Evolutionary conservation across 2,888 invertebrate species (phyloP).

Genomic region (Lasioglossum marginatum): DNA sequence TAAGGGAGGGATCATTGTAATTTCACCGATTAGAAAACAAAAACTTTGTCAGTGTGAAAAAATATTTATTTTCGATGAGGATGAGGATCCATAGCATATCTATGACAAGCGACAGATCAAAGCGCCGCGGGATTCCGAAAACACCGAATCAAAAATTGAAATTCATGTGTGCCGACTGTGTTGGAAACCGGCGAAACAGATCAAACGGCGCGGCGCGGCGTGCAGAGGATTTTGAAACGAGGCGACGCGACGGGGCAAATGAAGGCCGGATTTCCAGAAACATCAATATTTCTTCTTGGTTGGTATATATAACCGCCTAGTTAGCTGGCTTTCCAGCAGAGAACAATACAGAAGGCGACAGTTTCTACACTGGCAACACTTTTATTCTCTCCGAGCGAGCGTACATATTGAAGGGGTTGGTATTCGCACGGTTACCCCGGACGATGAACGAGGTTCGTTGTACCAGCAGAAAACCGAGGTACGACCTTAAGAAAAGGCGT

Average conservation of each 20-base stretch:
- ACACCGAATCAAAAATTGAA: neutral
- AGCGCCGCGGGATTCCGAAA: neutral
- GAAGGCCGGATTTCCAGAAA: conserved; percentile 35
- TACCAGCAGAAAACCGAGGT: conserved; percentile 45
- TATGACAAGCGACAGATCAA: neutral
- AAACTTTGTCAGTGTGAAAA: too few relatives aligned
- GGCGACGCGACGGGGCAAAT: neutral
- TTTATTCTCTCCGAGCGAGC: conserved; percentile 46
- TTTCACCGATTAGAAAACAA: neutral
- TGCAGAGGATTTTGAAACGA: neutral
- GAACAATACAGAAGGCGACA: conserved; percentile 56
- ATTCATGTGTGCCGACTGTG: neutral
- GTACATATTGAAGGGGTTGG: conserved; percentile 33
- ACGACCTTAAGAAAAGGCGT: conserved; percentile 33
- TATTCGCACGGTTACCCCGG: conserved; percentile 35
- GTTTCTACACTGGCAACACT: conserved; percentile 58
- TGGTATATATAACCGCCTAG: conserved; percentile 63
- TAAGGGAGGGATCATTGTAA: neutral
- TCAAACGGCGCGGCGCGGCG: neutral
- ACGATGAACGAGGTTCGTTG: conserved; percentile 65
- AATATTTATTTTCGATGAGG: too few relatives aligned
- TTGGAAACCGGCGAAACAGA: neutral
- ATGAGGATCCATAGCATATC: neutral
- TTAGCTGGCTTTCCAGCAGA: conserved; percentile 43
- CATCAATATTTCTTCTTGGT: conserved; percentile 63